Percentiles rank a stretch among this genome's conserved stretches.
Evolutionary conservation across 2,797 vertebrate genomes (phyloP).

Genomic region (Tinamus major): DNA sequence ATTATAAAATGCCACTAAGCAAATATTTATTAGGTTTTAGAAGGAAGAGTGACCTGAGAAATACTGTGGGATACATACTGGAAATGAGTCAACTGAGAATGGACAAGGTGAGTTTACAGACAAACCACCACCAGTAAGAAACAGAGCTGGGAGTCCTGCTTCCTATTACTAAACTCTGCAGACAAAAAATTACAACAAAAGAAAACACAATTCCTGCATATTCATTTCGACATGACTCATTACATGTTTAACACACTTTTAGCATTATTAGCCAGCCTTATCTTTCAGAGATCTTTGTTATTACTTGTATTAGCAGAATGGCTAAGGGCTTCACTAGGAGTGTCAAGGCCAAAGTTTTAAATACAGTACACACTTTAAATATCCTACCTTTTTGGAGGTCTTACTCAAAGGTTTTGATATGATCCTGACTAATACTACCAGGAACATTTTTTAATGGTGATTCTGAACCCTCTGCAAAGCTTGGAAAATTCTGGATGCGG

Average conservation of each 20-base stretch:
- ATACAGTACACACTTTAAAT: background rate
- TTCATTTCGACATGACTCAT: conserved; percentile 1
- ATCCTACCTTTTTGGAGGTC: background rate
- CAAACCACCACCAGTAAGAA: background rate
- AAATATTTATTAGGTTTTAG: background rate
- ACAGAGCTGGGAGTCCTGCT: background rate
- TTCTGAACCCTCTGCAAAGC: background rate
- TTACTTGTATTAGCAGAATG: background rate
- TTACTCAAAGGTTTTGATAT: background rate
- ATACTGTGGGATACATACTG: background rate
- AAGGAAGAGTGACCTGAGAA: background rate
- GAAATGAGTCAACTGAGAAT: background rate
- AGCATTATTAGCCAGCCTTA: conserved; percentile 12
- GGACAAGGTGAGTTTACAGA: background rate
- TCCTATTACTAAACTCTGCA: background rate
- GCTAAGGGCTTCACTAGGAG: background rate
- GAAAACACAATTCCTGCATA: background rate
- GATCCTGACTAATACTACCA: background rate
- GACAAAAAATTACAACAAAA: background rate
- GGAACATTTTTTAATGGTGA: background rate
- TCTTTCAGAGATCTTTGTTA: conserved; percentile 5
- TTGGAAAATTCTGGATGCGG: background rate
- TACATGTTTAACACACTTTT: conserved; percentile 17
- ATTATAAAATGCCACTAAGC: background rate
- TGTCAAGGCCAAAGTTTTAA: background rate